These are phyloP conservation scores for Atlantisia rogersi DNA, from an alignment of 2,113 vertebrate species.

Conservation along the genomic window DNA sequence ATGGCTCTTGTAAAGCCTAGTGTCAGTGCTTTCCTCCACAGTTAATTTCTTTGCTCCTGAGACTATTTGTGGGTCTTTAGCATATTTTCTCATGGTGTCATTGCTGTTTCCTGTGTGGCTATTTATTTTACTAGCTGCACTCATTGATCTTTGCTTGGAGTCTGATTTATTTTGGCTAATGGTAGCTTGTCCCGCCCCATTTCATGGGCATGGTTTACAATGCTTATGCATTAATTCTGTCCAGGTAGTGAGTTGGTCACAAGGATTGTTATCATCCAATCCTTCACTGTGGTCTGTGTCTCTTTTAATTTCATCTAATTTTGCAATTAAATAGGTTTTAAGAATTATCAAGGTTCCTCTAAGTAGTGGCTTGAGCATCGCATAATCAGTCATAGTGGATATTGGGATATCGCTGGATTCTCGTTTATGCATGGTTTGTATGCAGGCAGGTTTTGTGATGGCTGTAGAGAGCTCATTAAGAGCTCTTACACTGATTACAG, in stretches of 20 bases:
- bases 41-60: too few species aligned
- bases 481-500: background rate
- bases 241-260: background rate
- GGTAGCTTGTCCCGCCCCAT: background rate
- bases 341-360: background rate
- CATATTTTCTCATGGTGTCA: background rate
- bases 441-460: background rate
- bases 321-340: background rate
- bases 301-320: background rate
- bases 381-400: background rate
- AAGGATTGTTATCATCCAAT: background rate
- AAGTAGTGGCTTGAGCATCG: background rate
- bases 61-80: background rate
- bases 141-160: fast-evolving
- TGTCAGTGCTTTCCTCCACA: too few species aligned
- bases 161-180: background rate
- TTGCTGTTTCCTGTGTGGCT: background rate
- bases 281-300: background rate
- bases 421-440: background rate
- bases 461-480: background rate
- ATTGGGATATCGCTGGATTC: background rate
- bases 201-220: background rate
- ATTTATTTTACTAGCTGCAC: background rate
- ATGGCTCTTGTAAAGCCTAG: too few species aligned
- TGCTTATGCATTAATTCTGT: background rate